phyloP scores from a whole-genome alignment of 2,113 vertebrate species.

The Phyllostomus hastatus region DNA sequence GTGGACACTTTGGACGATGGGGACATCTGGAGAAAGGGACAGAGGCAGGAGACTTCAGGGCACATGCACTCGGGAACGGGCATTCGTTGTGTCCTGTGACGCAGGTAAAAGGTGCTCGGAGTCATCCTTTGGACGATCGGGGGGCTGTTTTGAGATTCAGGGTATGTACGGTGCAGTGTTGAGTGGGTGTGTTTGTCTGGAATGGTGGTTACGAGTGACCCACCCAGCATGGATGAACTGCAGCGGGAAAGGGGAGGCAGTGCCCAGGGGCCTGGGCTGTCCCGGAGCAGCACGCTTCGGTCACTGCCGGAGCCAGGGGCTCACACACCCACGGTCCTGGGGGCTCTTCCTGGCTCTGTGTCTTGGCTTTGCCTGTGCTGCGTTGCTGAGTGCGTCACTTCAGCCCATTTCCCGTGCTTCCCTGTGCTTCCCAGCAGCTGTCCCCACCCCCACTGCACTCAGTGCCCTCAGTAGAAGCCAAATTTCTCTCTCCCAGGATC shows the following conservation, averaged over 20 bases:
- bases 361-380: not conserved
- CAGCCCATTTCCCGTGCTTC: not conserved
- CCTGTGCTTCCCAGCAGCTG: not conserved
- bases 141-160: not conserved
- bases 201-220: not conserved
- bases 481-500: not conserved
- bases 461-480: not conserved
- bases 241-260: not conserved
- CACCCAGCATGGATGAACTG: too few relatives aligned
- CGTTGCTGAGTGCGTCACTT: not conserved
- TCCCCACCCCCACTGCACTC: not conserved
- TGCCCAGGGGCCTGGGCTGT: too few relatives aligned
- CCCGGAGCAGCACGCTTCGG: not conserved
- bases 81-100: not conserved
- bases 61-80: not conserved
- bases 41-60: not conserved
- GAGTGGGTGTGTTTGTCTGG: not conserved
- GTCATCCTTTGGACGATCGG: not conserved
- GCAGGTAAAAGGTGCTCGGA: not conserved
- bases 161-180: not conserved
- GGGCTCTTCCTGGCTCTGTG: not conserved
- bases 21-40: not conserved
- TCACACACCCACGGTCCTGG: accelerated
- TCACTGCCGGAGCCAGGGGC: too few relatives aligned
- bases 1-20: not conserved